Base-by-base conservation (phyloP, 2,888 invertebrate genomes). In the Eurois occulta region DNA sequence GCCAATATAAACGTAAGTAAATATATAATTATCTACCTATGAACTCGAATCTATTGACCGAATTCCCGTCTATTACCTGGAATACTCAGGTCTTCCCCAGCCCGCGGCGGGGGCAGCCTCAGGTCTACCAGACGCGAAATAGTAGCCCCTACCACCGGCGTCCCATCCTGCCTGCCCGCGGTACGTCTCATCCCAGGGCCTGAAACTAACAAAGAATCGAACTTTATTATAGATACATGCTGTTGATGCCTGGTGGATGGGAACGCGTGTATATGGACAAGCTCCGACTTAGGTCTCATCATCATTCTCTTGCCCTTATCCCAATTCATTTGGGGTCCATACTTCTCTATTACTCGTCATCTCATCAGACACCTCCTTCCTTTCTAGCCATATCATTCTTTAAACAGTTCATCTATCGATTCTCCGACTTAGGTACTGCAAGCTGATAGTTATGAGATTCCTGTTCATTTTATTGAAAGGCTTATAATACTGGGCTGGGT, bases 101-200 rank as follows among this genome's bases (percentile, higher is more conserved):
- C 93, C 91, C 62, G 87, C 77, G 38, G 93, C 92, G 0, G 94
- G 90, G 3, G 92, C 91, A 0, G 93, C 89, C 7, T 97, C 97
- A 2, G 97, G 97, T 21, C 97, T 93, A 0, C 97, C 97, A 28
- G 97, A 96, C 35, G 97, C 97, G 92, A 97, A 97, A 92, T 97
- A 97, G 91, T 97, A 97, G 67, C 97, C 97, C 68, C 97, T 93
- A 38, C 97, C 97, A 55, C 97, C 97, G 60, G 96, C 97, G 91
- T 97, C 97, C 95, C 97, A 97, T 13, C 97, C 97, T 1, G 97
- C 96, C 87, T 97, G 97, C 2, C 97, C 97, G 66, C 97, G 97
- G 86, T 97, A 97, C 16, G 97, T 97, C 90, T 97, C 97, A 88
- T 97, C 97, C 96, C 97, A 97, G 0, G 97, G 97, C 75, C 97